Evolutionary conservation across 1,140 invertebrate species (phyloP).

Genomic region (Pseudomyrmex dendroicus): DNA sequence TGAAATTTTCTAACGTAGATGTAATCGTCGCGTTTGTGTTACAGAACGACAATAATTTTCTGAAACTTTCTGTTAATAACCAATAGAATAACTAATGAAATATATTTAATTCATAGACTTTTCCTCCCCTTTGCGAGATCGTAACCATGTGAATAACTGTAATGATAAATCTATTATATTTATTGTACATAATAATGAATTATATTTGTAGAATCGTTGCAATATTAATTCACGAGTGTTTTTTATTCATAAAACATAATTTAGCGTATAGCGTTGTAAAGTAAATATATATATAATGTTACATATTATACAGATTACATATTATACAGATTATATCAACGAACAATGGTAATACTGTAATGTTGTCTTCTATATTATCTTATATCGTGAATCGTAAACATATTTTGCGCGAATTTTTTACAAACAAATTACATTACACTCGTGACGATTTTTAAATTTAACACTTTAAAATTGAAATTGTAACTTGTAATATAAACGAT

Average conservation of each 20-base stretch:
- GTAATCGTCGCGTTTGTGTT: slow-evolving; percentile 24
- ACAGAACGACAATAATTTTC: slow-evolving; percentile 55
- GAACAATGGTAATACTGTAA: slow-evolving; percentile 29
- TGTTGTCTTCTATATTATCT: slow-evolving; percentile 9
- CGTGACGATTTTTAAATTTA: slow-evolving; percentile 13
- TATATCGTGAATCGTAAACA: not conserved
- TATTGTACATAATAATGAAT: slow-evolving; percentile 18
- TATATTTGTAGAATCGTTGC: slow-evolving; percentile 9
- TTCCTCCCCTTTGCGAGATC: not conserved
- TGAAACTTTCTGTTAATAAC: slow-evolving; percentile 14
- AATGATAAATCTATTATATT: slow-evolving; percentile 2
- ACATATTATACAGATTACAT: not conserved
- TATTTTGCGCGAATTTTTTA: slow-evolving; percentile 2
- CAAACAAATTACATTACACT: not conserved
- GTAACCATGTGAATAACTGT: slow-evolving; percentile 5
- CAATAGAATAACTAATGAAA: slow-evolving; percentile 9
- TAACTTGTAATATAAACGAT: not conserved
- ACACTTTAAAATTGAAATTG: not conserved
- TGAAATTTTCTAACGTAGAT: slow-evolving; percentile 7
- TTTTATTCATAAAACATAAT: slow-evolving; percentile 3
- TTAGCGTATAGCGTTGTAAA: slow-evolving; percentile 25
- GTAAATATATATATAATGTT: slow-evolving; percentile 7
- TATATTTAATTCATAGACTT: slow-evolving; percentile 43
- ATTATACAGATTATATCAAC: slow-evolving; percentile 10
- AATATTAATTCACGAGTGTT: not conserved